Percentiles rank a stretch among this genome's conserved stretches.
These are phyloP conservation scores for Lasioglossum leucozonium DNA, from an alignment of 2,888 invertebrate species.

Conservation along the genomic window DNA sequence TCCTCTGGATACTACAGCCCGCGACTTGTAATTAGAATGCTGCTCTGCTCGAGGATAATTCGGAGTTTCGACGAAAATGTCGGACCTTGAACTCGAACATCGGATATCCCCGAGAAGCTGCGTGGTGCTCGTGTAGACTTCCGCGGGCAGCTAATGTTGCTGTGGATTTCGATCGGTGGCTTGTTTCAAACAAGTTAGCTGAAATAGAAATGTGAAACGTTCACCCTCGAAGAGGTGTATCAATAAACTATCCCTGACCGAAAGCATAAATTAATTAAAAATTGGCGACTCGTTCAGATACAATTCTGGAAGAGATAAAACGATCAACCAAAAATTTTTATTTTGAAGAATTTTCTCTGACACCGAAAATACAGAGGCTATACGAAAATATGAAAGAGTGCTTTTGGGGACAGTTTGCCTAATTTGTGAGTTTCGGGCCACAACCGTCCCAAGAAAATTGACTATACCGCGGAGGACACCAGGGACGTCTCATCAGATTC, in stretches of 20 bases:
- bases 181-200: too few relatives aligned
- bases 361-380: too few relatives aligned
- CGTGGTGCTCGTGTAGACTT: background rate
- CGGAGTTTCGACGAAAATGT: background rate
- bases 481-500: slow-evolving; percentile 27
- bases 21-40: slow-evolving; percentile 10
- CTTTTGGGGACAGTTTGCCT: background rate
- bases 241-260: too few relatives aligned
- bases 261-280: too few relatives aligned
- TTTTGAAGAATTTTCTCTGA: too few relatives aligned
- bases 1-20: background rate
- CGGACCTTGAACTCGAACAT: background rate
- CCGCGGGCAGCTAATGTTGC: too few relatives aligned
- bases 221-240: too few relatives aligned
- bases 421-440: background rate
- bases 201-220: too few relatives aligned
- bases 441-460: background rate
- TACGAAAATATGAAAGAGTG: background rate
- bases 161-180: too few relatives aligned
- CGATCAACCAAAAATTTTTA: too few relatives aligned
- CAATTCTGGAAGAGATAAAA: too few relatives aligned
- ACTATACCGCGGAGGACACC: background rate
- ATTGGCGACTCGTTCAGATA: too few relatives aligned
- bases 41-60: slow-evolving; percentile 1
- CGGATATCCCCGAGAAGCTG: background rate